Evolutionary conservation across 2,797 vertebrate species (phyloP), one percentile per base, ranked within the genome.

Genomic region (Enteromius fasciolatus): DNA sequence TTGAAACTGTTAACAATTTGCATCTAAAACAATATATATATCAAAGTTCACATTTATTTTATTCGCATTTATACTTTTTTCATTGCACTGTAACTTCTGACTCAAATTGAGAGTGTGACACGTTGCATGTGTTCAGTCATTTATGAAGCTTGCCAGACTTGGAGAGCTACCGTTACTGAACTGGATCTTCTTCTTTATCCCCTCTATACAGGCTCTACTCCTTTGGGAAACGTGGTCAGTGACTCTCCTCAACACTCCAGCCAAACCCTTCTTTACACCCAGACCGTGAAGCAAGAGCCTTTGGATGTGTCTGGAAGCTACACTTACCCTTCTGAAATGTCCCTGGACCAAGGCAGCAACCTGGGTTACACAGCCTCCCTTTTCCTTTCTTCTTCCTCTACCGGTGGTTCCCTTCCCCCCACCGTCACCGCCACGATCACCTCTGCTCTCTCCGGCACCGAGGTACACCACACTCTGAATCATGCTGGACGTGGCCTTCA

Each of bases 221-320:
- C 86, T 52, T 72, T 89, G 82, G 86, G 86, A 2, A 80, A 84
- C 5, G 86, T 89, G 67, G 88, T 86, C 68, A 87, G 88, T 20
- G 77, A 87, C 70, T 82, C 85, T 4, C 33, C 88, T 36, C 88
- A 87, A 50, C 86, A 89, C 54, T 80, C 85, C 8, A 70, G 76
- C 50, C 86, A 87, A 68, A 80, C 86, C 20, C 76, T 89, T 18
- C 86, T 89, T 57, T 89, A 89, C 77, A 85, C 88, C 28, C 88
- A 87, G 74, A 92, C 96, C 88, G 95, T 98, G 90, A 99, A 99
- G 91, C 98, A 99, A 90, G 98, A 99, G 91, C 96, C 96, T 80
- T 91, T 97, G 93, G 98, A 99, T 85, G 95, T 85, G 44, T 84
- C 83, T n/a, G 88, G 84, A 81, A 84, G 92, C 88, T 99, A 90